Base-by-base conservation (phyloP, 1,140 invertebrate species). In the Leguminivora glycinivorella region DNA sequence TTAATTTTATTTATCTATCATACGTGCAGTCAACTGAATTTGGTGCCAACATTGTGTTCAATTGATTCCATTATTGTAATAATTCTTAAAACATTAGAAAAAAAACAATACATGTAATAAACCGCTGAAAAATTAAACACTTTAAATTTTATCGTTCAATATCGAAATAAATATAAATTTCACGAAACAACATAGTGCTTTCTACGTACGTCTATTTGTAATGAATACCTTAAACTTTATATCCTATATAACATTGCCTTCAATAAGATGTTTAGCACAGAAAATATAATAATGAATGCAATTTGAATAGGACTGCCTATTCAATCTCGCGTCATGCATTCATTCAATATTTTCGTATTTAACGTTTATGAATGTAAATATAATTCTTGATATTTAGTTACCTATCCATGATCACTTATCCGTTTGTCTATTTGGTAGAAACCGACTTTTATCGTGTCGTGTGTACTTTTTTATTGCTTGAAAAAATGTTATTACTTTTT, bases 311-410 rank as follows among this genome's bases (percentile, higher is more conserved):
- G 75, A 79, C 79, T 70, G 76, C 19, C 47, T 87, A 85, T 82
- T 80, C 81, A 80, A 85, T 83, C 84, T 88, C 88, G 86, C 86
- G 86, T 85, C 85, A 78, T 81, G 83, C 86, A 85, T 79, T 78
- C 78, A 77, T 76, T 68, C 78, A 72, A 84, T 79, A 83, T 84
- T 84, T 70, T 70, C 38, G 3, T 29, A 40, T 10, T 4, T 60
- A 14, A 58, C 40, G 6, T 43, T 9, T 12, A 38, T 12, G 2
- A 38, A 38, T 38, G 34, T 38, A 38, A 38, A 38, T 38, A 38
- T 38, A 38, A 38, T 38, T 38, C 14, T 38, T 38, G 34, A 14
- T 14, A 12, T 38, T 38, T 12, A 38, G 34, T 38, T 12, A 38
- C 10, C 34, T 38, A 12, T 38, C 34, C 34, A 38, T 38, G 34